Conservation (phyloP, 1,140 invertebrate genomes). For the Listronotus oregonensis region DNA sequence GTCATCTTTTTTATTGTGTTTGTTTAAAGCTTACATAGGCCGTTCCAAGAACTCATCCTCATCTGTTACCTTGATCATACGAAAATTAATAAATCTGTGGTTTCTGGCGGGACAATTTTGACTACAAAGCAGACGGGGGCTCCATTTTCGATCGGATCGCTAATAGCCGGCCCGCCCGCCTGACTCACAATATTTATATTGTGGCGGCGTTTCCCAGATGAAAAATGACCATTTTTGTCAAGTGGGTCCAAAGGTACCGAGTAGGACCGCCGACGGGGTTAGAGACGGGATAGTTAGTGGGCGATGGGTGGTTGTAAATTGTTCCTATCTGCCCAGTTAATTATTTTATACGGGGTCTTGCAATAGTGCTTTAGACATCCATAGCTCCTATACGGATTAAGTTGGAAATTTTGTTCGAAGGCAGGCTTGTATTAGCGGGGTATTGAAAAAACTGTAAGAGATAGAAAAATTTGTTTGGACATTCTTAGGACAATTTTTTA, state of each 20-base stretch:
- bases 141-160: slow-evolving; percentile 34
- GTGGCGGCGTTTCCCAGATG: slow-evolving; percentile 35
- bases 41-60: slow-evolving; percentile 19
- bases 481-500: too few species aligned
- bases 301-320: slow-evolving; percentile 27
- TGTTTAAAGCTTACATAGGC: background rate
- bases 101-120: slow-evolving; percentile 24
- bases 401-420: too few species aligned
- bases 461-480: too few species aligned
- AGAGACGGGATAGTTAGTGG: slow-evolving; percentile 13
- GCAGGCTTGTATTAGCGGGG: too few species aligned
- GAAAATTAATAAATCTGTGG: slow-evolving; percentile 28
- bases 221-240: slow-evolving; percentile 40
- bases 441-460: too few species aligned
- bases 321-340: background rate
- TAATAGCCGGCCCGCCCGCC: slow-evolving; percentile 28
- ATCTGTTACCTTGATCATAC: slow-evolving; percentile 23
- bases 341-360: too few species aligned
- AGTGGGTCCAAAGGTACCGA: slow-evolving; percentile 20
- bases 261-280: slow-evolving; percentile 27
- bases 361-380: too few species aligned
- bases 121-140: slow-evolving; percentile 20
- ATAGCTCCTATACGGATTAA: too few species aligned
- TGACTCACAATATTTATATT: slow-evolving; percentile 46
- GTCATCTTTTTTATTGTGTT: slow-evolving; percentile 9